Base-by-base conservation (phyloP, 2,113 vertebrate species). In the Tetrao urogallus region DNA sequence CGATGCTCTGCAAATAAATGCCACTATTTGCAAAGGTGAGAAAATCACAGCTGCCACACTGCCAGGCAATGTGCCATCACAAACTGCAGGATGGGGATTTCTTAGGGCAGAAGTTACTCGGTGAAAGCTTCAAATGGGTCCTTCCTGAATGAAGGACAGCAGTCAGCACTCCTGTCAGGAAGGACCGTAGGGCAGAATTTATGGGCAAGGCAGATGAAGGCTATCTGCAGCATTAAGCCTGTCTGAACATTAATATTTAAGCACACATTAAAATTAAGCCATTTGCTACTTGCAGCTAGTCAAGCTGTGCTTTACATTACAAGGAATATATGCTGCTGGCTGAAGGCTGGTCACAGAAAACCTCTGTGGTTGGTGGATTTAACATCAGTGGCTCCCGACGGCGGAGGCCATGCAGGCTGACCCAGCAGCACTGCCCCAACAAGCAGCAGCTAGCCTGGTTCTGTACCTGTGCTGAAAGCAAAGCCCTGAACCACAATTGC, bases 171-270 rank as follows among this genome's bases (percentile, higher is more conserved):
- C 63, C 45, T 19, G 52, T 71, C 63, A 83, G 65, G 69, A 67
- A 90, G 83, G 80, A 50, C 90, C 21, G 28, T 17, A 42, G 86
- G 82, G 61, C 50, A 60, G 34, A 88, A 88, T 58, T 74, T 27
- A 78, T 3, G 74, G 88, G 82, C 63, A 47, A 90, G 73, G 82
- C 57, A 67, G 13, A 71, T 2, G 28, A 94, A 81, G 8, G 57
- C 77, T 78, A 76, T 21, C 84, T 2, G 4, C 8, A 84, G 69
- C 90, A 90, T 86, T 83, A 93, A 75, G 80, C 50, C 93, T 88
- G 64, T n/a, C 61, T 22, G 50, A 93, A 89, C 80, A 91, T 91
- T 86, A 94, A 91, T 91, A 92, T 94, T 95, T 91, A 69, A 94
- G 52, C 48, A 88, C 24, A 75, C 69, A 82, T 94, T 89, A 83